Conservation (phyloP, 2,888 invertebrate genomes). For the Nemotelus nigrinus region DNA sequence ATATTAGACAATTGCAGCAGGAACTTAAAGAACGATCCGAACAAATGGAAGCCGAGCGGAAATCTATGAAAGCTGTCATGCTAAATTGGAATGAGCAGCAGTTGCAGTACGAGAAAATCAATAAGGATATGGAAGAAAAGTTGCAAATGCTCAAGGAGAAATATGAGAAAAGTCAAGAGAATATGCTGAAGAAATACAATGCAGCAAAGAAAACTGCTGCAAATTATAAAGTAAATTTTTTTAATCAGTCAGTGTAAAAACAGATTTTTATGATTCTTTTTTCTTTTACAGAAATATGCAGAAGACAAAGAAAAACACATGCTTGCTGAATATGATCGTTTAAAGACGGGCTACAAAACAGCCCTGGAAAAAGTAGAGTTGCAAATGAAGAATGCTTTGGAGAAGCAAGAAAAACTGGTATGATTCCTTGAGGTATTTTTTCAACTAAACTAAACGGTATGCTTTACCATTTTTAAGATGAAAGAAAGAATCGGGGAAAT, state of each 20-base stretch:
- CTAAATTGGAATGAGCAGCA: slow-evolving; percentile 65
- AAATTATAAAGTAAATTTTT: slow-evolving; percentile 68
- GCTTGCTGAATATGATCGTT: slow-evolving; percentile 71
- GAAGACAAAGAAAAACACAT: slow-evolving; percentile 73
- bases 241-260: neutral
- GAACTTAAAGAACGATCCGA: slow-evolving; percentile 60
- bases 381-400: slow-evolving; percentile 55
- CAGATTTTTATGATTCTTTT: slow-evolving; percentile 41
- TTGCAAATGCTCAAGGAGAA: slow-evolving; percentile 63
- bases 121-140: slow-evolving; percentile 64
- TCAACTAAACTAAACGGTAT: too few species aligned
- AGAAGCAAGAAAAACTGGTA: neutral
- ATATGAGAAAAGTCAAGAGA: slow-evolving; percentile 66
- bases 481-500: too few species aligned
- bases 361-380: slow-evolving; percentile 58
- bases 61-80: slow-evolving; percentile 65
- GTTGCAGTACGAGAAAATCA: slow-evolving; percentile 65
- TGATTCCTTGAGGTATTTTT: too few species aligned
- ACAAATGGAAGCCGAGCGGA: slow-evolving; percentile 65
- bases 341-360: slow-evolving; percentile 70
- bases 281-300: slow-evolving; percentile 68
- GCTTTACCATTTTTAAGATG: too few species aligned
- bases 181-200: slow-evolving; percentile 70
- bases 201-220: slow-evolving; percentile 71
- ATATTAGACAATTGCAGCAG: slow-evolving; percentile 58